These are phyloP conservation scores for Podiceps cristatus DNA, from an alignment of 2,113 vertebrate species.

Conservation along the genomic window DNA sequence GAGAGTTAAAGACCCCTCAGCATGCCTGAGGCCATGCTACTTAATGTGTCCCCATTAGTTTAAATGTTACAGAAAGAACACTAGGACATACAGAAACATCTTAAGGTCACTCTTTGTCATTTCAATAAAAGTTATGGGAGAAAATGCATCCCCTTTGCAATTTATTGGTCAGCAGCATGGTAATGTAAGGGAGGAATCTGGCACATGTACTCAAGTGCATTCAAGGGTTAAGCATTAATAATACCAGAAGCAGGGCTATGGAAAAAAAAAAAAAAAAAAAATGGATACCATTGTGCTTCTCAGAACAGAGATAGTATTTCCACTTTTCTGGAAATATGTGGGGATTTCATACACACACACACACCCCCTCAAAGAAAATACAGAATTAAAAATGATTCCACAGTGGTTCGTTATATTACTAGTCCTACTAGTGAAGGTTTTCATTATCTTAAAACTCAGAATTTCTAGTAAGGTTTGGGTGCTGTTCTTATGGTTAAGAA, in stretches of 20 bases:
- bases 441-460: neutral
- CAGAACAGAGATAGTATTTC: neutral
- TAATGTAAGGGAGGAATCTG: neutral
- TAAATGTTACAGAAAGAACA: neutral
- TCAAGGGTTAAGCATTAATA: neutral
- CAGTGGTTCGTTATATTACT: neutral
- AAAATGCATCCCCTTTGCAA: neutral
- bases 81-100: neutral
- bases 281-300: neutral
- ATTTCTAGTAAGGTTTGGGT: neutral
- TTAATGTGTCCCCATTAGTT: conserved; percentile 6
- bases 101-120: conserved; percentile 8
- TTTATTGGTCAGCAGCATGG: neutral
- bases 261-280: neutral
- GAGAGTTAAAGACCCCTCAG: neutral
- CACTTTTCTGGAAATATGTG: neutral
- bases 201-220: neutral
- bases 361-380: no score
- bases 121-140: conserved; percentile 9
- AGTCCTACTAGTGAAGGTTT: neutral
- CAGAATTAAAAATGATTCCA: neutral
- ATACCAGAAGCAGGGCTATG: neutral
- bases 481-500: neutral
- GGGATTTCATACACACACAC: neutral
- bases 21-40: neutral